phyloP scores from a whole-genome alignment of 2,113 vertebrate species.

The Caracal caracal region DNA sequence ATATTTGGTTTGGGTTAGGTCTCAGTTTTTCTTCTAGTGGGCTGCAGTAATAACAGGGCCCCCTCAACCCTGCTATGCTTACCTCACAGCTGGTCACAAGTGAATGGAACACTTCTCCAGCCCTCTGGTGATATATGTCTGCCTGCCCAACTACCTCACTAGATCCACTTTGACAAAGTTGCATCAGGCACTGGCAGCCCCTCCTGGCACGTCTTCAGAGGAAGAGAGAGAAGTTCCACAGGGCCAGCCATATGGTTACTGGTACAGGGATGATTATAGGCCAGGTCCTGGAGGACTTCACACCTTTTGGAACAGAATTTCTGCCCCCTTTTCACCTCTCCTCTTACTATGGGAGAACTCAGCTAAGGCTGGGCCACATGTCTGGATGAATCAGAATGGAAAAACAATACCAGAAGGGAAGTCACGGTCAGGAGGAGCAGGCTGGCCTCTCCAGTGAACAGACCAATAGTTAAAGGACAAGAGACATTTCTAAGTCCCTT shows the following conservation, averaged over 20 bases:
- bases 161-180: background rate
- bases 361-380: background rate
- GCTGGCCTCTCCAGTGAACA: background rate
- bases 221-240: background rate
- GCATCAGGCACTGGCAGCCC: background rate
- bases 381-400: background rate
- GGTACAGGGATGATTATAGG: background rate
- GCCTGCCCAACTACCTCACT: background rate
- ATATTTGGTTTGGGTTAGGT: background rate
- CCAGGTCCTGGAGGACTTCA: background rate
- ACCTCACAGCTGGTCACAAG: background rate
- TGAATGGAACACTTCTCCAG: background rate
- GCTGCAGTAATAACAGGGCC: background rate
- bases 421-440: background rate
- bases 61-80: background rate
- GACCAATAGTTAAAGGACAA: background rate
- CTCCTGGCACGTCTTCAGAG: background rate
- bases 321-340: background rate
- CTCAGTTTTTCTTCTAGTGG: background rate
- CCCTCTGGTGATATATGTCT: background rate
- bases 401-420: background rate
- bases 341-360: background rate
- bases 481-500: background rate
- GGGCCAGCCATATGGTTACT: background rate
- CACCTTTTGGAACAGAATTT: background rate